Evolutionary conservation across 2,797 vertebrate genomes (phyloP), one percentile per base, ranked within the genome.

Genomic region (Hydrolagus colliei): DNA sequence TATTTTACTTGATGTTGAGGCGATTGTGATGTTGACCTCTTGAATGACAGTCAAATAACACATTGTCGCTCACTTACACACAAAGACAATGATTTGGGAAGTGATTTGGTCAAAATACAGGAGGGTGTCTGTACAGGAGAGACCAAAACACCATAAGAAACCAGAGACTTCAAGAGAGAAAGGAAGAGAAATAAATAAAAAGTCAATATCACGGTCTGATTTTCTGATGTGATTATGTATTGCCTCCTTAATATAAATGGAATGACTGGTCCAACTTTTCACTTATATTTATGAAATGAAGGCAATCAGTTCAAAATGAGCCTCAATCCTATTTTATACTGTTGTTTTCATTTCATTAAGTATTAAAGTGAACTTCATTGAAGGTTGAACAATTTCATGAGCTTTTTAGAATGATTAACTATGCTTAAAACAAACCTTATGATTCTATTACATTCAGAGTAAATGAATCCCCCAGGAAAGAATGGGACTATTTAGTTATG

Each of bases 321-420:
- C 16, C 11, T 32, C 32, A 62, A 22, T 32, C 13, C 6, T 22
- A 67, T 9, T 14, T 65, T 18, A 67, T 32, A 67, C 13, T 67
- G 18, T 35, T 80, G 10, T 80, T 63, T 67, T 65, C 62, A 65
- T 52, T 52, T 52, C 41, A 52, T 52, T 27, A 27, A 59, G 32
- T 65, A 65, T 80, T 80, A 80, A 65, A 80, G 22, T 65, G 13
- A 63, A 79, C 22, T 14, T 65, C 22, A 79, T 79, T 77, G 61
- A 32, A 35, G 32, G 13, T 80, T 7, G 65, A 67, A 13, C 9
- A 8, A 12, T 9, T 14, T n/a, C 13, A 12, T n/a, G 59, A 52
- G 59, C 16, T 62, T 78, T 78, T 77, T 62, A 61, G 52, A 78
- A 61, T 22, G 20, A n/a, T n/a, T 52, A 52, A 52, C 41, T 61